phyloP scores from a whole-genome alignment of 1,140 invertebrate species.

The Cotesia chilonis region DNA sequence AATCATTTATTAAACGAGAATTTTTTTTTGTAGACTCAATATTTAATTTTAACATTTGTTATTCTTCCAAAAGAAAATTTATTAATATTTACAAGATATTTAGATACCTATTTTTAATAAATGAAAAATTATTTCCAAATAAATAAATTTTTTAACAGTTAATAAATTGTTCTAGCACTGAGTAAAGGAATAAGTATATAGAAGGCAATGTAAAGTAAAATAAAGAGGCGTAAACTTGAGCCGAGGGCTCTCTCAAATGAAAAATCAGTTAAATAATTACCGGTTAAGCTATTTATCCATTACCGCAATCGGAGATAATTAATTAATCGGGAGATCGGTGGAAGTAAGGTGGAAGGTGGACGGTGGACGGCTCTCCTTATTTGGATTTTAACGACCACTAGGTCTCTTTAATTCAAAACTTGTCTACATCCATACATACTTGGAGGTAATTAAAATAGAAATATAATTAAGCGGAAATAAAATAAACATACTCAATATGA shows the following conservation, averaged over 20 bases:
- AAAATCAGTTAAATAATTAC: slow-evolving; percentile 18
- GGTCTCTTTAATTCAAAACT: slow-evolving; percentile 15
- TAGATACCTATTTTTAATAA: too few species aligned
- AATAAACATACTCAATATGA: neutral
- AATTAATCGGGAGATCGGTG: slow-evolving; percentile 37
- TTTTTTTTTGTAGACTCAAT: too few species aligned
- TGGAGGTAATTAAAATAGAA: slow-evolving; percentile 36
- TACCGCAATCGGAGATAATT: slow-evolving; percentile 40
- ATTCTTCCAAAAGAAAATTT: too few species aligned
- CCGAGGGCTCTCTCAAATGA: slow-evolving; percentile 8
- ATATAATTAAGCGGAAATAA: slow-evolving; percentile 28
- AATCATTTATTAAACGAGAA: too few species aligned
- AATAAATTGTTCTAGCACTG: neutral
- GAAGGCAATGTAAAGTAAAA: neutral
- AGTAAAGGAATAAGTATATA: neutral
- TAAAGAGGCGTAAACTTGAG: slow-evolving; percentile 9
- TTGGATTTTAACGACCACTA: slow-evolving; percentile 25
- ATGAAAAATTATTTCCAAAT: too few species aligned
- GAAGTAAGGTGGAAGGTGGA: slow-evolving; percentile 21
- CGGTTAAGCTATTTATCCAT: slow-evolving; percentile 22
- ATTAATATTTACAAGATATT: too few species aligned
- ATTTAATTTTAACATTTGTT: too few species aligned
- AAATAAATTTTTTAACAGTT: too few species aligned
- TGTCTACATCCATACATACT: slow-evolving; percentile 2
- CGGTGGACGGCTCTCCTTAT: slow-evolving; percentile 35